These are phyloP conservation scores for Cynopterus sphinx DNA, from an alignment of 2,797 vertebrate species.

Conservation along the genomic window DNA sequence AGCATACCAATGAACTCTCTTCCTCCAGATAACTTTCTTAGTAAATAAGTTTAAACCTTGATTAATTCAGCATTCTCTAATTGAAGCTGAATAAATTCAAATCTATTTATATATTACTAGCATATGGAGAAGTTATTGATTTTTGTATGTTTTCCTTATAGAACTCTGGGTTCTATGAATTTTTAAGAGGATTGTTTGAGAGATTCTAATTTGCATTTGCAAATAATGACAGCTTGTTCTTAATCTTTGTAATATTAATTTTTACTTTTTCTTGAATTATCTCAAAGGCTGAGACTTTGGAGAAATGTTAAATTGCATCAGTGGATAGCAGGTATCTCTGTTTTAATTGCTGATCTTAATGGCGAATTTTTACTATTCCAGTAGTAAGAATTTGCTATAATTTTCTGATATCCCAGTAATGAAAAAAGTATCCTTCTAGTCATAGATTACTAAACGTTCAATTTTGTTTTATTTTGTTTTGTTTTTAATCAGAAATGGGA, in stretches of 20 bases:
- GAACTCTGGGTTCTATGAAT: conserved; percentile 33
- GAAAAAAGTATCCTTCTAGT: background rate
- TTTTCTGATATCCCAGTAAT: background rate
- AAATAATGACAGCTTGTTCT: conserved; percentile 16
- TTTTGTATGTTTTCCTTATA: conserved; percentile 18
- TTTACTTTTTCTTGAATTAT: conserved; percentile 1
- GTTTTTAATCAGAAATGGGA: background rate
- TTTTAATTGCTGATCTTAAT: background rate
- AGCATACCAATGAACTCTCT: background rate
- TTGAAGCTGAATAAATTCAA: background rate
- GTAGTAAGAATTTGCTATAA: background rate
- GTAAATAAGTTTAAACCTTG: background rate
- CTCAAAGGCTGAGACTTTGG: background rate
- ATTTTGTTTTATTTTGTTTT: background rate
- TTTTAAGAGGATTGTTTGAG: conserved; percentile 13
- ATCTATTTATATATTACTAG: background rate
- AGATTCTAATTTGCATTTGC: conserved; percentile 23
- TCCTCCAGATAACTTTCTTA: background rate
- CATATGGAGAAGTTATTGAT: background rate
- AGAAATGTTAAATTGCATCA: conserved; percentile 15
- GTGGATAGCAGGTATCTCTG: background rate
- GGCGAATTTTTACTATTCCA: background rate
- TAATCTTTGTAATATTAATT: background rate
- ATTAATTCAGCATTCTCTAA: background rate
- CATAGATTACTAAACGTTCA: conserved; percentile 15